Percentiles rank a stretch among this genome's conserved stretches.
Evolutionary conservation across 2,888 invertebrate species (phyloP).

Genomic region (Pyrocoelia pectoralis): DNA sequence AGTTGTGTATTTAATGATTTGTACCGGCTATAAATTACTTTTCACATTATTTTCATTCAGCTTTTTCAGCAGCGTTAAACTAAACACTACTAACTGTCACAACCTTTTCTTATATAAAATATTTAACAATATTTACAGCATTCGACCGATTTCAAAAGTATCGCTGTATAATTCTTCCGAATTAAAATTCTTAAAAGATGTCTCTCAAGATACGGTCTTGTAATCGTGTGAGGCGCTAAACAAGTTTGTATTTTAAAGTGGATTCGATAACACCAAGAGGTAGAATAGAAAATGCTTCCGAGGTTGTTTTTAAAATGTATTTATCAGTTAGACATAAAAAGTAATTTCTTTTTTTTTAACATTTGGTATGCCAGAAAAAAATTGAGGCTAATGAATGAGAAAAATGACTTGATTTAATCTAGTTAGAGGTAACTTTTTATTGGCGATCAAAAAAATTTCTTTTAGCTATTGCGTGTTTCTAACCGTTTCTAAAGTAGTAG

Average conservation of each 20-base stretch:
- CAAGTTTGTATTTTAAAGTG: background rate
- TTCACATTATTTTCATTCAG: too few relatives aligned
- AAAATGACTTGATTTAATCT: background rate
- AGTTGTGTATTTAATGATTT: too few relatives aligned
- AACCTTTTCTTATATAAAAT: background rate
- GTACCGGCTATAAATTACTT: too few relatives aligned
- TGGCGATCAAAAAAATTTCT: too few relatives aligned
- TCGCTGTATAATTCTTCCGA: constrained; percentile 1
- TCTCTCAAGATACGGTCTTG: background rate
- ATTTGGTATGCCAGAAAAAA: background rate
- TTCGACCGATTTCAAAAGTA: background rate
- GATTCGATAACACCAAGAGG: background rate
- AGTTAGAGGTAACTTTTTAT: background rate
- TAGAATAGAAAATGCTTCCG: background rate
- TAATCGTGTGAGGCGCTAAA: constrained; percentile 1
- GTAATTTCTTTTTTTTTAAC: too few relatives aligned
- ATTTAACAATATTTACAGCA: background rate
- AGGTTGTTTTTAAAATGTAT: background rate
- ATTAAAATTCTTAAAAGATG: background rate
- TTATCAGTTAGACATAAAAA: background rate
- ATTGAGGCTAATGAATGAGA: background rate
- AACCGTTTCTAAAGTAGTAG: too few relatives aligned
- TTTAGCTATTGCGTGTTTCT: too few relatives aligned
- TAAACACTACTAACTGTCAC: too few relatives aligned
- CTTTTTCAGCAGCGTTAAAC: too few relatives aligned